Conservation (phyloP, 2,888 invertebrate species). For the Drosophila mettleri region DNA sequence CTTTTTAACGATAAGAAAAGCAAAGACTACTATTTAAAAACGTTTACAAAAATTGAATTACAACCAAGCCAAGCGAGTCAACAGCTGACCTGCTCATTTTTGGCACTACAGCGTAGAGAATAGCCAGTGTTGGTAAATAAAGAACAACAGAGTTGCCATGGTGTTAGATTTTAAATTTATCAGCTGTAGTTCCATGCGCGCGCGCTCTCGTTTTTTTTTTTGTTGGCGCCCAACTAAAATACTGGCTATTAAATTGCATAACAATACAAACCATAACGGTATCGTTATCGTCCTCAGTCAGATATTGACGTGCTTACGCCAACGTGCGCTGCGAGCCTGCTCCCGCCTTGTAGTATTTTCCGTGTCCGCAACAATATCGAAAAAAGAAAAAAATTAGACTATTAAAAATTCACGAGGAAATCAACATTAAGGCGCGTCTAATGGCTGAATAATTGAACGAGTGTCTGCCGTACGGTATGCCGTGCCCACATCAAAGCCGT, state of each 20-base stretch:
- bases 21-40: conserved; percentile 17
- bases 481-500: conserved; percentile 50
- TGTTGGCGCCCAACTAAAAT: conserved; percentile 67
- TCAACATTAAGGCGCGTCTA: conserved; percentile 39
- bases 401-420: conserved; percentile 47
- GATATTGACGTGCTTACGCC: conserved; percentile 72
- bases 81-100: conserved; percentile 54
- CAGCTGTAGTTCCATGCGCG: conserved; percentile 63
- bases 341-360: conserved; percentile 36
- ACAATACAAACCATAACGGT: conserved; percentile 70
- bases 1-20: conserved; percentile 1
- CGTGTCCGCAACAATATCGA: conserved; percentile 28
- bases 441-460: conserved; percentile 62
- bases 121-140: conserved; percentile 36
- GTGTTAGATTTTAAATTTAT: not conserved
- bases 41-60: conserved; percentile 60
- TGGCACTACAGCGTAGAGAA: conserved; percentile 30
- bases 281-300: conserved; percentile 76
- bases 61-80: conserved; percentile 63
- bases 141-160: conserved; percentile 8
- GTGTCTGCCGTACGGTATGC: conserved; percentile 46
- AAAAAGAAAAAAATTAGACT: conserved; percentile 18
- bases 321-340: conserved; percentile 53
- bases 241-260: conserved; percentile 74
- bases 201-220: conserved; percentile 46